phyloP scores from a whole-genome alignment of 2,888 invertebrate species.

The Escarpia spicata region DNA sequence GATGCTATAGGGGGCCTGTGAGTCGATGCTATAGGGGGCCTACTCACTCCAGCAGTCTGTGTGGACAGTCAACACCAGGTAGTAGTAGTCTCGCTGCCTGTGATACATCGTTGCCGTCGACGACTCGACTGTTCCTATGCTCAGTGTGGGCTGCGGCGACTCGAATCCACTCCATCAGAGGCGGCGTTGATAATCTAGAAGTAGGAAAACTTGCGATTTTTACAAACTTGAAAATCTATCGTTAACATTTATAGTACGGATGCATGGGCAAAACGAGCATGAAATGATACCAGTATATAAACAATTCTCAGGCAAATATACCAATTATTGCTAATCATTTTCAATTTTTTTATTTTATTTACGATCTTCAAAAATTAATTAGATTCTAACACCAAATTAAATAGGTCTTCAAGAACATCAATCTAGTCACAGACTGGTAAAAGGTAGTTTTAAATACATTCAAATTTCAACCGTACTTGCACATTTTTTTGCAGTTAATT shows the following conservation, averaged over 20 bases:
- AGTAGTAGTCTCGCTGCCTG: slow-evolving; percentile 86
- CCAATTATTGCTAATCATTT: too few relatives aligned
- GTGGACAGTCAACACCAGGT: slow-evolving; percentile 90
- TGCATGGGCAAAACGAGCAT: not conserved
- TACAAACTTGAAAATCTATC: not conserved
- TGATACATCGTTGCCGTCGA: slow-evolving; percentile 87
- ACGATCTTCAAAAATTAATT: too few relatives aligned
- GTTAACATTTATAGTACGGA: not conserved
- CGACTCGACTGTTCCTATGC: slow-evolving; percentile 77
- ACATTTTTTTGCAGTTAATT: too few relatives aligned
- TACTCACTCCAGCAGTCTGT: slow-evolving; percentile 75
- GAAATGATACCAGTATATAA: too few relatives aligned
- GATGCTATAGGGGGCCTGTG: not conserved
- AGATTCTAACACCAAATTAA: too few relatives aligned
- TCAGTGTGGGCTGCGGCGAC: slow-evolving; percentile 85
- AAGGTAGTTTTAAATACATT: too few relatives aligned
- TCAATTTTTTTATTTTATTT: too few relatives aligned
- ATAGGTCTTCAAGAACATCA: too few relatives aligned
- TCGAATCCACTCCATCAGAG: slow-evolving; percentile 89
- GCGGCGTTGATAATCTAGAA: slow-evolving; percentile 69
- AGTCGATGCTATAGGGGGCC: not conserved
- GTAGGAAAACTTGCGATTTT: not conserved
- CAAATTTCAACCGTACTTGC: too few relatives aligned
- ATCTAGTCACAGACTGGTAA: too few relatives aligned
- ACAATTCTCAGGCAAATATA: too few relatives aligned